Base-by-base conservation (phyloP, 1,140 invertebrate species). In the Drosophila miranda region DNA sequence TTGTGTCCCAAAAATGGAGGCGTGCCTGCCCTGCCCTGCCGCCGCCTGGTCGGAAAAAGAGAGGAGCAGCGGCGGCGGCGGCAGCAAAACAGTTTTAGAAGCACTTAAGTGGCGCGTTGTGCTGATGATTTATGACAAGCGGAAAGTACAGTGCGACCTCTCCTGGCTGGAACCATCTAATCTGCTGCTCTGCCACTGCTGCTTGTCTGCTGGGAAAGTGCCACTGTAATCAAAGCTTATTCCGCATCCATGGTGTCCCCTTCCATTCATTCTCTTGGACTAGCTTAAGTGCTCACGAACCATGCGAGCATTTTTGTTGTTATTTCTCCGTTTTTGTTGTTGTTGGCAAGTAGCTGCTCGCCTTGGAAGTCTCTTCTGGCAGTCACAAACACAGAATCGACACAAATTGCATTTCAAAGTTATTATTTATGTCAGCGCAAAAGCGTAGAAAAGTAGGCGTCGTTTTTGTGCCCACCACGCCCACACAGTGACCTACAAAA, bases 21-120 rank as follows among this genome's bases (percentile, higher is more conserved):
- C 80, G 81, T 86, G 81, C 57, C 53, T 51, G n/a, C 28, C 30
- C 34, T 30, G 52, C 23, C 23, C 53, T 51, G 14, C 34, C 6
- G 34, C 30, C 34, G n/a, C 19, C 43, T 67, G 34, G 26, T 69
- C 26, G 68, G 68, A 79, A 75, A 19, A 11, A 16, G 16, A 30
- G 2, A 30, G 30, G 8, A 30, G 30, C 6, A 28, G 26, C 28
- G 16, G 16, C 19, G 19, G 28, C 28, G 14, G n/a, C 34, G 5
- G 34, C 21, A 23, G 23, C 23, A 21, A 41, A 68, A 81, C 77
- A 75, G 82, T 86, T 86, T 86, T 81, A 81, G 81, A 70, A 74
- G 81, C 77, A 86, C 81, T 86, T 87, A 86, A 87, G 81, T 87
- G 82, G 73, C 70, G 77, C 73, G 82, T 86, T 86, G 69, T 87